These are phyloP conservation scores for Suillia variegata DNA, from an alignment of 2,888 invertebrate genomes.

Conservation along the genomic window DNA sequence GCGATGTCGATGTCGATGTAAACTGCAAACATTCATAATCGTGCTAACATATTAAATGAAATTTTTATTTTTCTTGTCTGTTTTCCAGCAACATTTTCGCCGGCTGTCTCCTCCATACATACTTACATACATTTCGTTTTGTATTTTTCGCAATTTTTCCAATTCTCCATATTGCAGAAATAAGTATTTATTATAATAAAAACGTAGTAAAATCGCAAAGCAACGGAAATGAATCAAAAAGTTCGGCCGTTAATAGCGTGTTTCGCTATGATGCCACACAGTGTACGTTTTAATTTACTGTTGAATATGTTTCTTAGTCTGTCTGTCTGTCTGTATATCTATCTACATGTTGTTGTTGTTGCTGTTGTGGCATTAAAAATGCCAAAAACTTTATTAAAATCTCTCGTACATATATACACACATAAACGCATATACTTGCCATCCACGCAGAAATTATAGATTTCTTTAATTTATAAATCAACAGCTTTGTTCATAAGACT, in stretches of 20 bases:
- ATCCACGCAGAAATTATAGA: not conserved
- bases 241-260: constrained; percentile 1
- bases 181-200: constrained; percentile 10
- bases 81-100: not conserved
- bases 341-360: constrained; percentile 4
- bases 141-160: constrained; percentile 6
- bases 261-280: not conserved
- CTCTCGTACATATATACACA: not conserved
- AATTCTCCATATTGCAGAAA: constrained; percentile 2
- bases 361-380: constrained; percentile 12
- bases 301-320: not conserved
- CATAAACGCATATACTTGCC: not conserved
- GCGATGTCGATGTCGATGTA: not conserved
- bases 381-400: constrained; percentile 19
- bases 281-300: constrained; percentile 9
- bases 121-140: too few species aligned
- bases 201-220: constrained; percentile 10
- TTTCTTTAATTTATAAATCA: not conserved
- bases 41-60: constrained; percentile 10
- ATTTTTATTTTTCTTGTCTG: not conserved
- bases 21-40: constrained; percentile 14
- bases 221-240: constrained; percentile 17
- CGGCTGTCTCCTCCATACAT: too few species aligned
- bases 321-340: not conserved
- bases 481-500: too few species aligned